Conservation (phyloP, 1,140 invertebrate genomes). For the Rhopalosiphum padi region DNA sequence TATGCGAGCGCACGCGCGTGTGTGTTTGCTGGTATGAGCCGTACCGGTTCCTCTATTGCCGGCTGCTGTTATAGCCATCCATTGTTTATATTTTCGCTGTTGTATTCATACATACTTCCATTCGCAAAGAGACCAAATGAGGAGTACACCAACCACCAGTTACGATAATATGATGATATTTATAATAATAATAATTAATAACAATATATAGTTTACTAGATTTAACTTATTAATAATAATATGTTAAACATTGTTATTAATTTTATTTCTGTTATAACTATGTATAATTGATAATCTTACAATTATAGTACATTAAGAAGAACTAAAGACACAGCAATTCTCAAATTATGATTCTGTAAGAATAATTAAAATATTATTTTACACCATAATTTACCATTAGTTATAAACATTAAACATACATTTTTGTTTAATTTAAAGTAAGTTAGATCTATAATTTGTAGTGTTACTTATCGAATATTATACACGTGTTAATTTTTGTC, state of each 20-base stretch:
- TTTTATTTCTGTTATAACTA: no score
- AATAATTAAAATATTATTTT: no score
- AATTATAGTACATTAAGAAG: background rate
- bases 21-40: background rate
- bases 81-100: conserved; percentile 28
- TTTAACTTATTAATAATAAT: no score
- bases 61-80: background rate
- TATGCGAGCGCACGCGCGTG: background rate
- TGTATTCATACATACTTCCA: background rate
- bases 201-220: no score
- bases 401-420: background rate
- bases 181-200: no score
- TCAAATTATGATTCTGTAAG: no score
- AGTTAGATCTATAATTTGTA: background rate
- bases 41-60: conserved; percentile 13
- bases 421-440: background rate
- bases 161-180: no score
- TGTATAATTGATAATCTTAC: background rate
- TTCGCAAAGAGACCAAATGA: background rate
- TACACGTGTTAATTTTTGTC: background rate
- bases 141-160: no score
- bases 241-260: no score
- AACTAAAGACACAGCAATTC: no score
- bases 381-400: background rate
- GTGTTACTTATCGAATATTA: background rate